Conservation (phyloP, 2,797 vertebrate genomes). For the Aldrovandia affinis region DNA sequence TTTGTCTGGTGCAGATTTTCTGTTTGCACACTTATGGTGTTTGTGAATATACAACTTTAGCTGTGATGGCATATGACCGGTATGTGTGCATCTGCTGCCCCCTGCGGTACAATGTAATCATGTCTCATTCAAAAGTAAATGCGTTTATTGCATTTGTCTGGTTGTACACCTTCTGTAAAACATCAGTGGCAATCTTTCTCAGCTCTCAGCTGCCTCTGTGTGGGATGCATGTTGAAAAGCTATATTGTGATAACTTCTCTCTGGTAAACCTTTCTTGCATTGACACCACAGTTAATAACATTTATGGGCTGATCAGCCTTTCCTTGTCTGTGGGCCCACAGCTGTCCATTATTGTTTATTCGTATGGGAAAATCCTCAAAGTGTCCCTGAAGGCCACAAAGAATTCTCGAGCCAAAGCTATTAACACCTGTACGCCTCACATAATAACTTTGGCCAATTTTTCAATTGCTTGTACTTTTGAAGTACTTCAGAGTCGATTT, state of each 20-base stretch:
- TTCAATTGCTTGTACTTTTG: slow-evolving; percentile 1
- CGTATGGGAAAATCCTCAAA: slow-evolving; percentile 19
- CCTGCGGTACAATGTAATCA: slow-evolving; percentile 50
- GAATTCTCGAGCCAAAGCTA: background rate
- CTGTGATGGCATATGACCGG: slow-evolving; percentile 61
- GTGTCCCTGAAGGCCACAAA: background rate
- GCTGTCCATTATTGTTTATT: slow-evolving; percentile 15
- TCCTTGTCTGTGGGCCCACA: background rate
- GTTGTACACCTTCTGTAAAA: slow-evolving; percentile 51
- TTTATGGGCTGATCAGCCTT: slow-evolving; percentile 38
- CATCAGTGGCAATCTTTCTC: slow-evolving; percentile 10
- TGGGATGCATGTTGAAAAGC: background rate
- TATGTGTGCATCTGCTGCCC: slow-evolving; percentile 61
- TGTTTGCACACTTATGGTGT: slow-evolving; percentile 56
- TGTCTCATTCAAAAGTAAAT: slow-evolving; percentile 49
- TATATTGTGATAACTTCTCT: slow-evolving; percentile 25
- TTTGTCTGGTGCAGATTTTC: slow-evolving; percentile 56
- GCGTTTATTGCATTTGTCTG: slow-evolving; percentile 49
- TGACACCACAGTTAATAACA: slow-evolving; percentile 41
- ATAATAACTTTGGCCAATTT: slow-evolving; percentile 24
- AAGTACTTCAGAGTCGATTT: slow-evolving; percentile 9
- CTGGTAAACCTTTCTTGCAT: slow-evolving; percentile 16
- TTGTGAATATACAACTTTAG: slow-evolving; percentile 59
- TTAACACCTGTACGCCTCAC: slow-evolving; percentile 13
- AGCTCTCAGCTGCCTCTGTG: slow-evolving; percentile 39